Percentiles rank a stretch among this genome's conserved stretches.
Conservation (phyloP, 2,113 vertebrate genomes). For the Brachypodius melanocephalos region DNA sequence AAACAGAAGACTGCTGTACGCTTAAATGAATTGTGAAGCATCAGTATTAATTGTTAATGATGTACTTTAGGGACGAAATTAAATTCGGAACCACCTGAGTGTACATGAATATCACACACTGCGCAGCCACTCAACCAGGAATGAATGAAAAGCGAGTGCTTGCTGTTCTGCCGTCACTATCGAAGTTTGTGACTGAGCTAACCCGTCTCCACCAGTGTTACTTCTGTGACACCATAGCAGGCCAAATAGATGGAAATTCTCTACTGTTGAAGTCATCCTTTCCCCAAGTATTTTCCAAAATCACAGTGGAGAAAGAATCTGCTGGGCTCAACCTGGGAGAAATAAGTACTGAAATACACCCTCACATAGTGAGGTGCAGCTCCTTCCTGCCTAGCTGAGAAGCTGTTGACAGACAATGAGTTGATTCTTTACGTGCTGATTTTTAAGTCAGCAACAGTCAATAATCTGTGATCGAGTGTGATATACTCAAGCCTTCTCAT, state of each 20-base stretch:
- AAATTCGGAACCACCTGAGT: constrained; percentile 15
- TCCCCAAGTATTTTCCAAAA: not conserved
- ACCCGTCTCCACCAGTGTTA: not conserved
- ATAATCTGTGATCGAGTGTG: not conserved
- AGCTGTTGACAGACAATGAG: not conserved
- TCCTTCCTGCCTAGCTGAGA: not conserved
- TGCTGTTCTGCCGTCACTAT: not conserved
- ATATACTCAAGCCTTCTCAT: not conserved
- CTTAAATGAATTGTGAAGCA: constrained; percentile 56
- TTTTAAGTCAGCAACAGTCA: not conserved
- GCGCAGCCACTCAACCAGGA: not conserved
- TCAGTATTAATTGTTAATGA: constrained; percentile 50
- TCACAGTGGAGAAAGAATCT: not conserved
- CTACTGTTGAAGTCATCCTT: not conserved
- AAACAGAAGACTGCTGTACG: constrained; percentile 33
- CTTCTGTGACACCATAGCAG: not conserved
- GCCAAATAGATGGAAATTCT: not conserved
- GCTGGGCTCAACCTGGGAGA: not conserved
- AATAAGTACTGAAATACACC: not conserved
- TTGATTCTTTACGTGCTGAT: not conserved
- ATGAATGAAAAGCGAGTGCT: not conserved
- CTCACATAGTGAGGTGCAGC: fast-evolving
- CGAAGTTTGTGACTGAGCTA: not conserved
- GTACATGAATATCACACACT: not conserved
- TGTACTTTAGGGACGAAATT: constrained; percentile 34